A percentile compares a stretch with the other conserved stretches of the same genome.
These are phyloP conservation scores for Orius insidiosus DNA, from an alignment of 1,140 invertebrate species.

Conservation along the genomic window DNA sequence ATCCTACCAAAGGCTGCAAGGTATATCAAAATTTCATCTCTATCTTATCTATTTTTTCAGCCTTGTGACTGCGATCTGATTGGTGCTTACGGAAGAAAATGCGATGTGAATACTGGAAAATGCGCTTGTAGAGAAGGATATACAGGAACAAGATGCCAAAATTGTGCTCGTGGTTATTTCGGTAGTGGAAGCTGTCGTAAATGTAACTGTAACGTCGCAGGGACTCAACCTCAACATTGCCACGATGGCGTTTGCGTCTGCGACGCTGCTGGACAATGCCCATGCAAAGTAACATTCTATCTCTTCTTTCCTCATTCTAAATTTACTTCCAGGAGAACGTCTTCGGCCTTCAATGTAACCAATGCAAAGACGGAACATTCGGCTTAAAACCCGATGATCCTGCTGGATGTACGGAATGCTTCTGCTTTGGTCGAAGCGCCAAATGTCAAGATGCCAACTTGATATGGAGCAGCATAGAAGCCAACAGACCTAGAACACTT, in stretches of 20 bases:
- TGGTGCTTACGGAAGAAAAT: slow-evolving; percentile 49
- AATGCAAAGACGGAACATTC: slow-evolving; percentile 70
- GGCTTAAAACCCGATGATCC: slow-evolving; percentile 51
- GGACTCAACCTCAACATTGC: slow-evolving; percentile 43
- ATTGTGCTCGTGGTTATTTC: slow-evolving; percentile 67
- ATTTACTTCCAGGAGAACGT: slow-evolving; percentile 45
- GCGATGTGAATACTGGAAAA: slow-evolving; percentile 54
- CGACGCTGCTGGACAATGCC: slow-evolving; percentile 60
- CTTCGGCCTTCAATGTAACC: slow-evolving; percentile 61
- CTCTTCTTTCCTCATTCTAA: slow-evolving; percentile 9
- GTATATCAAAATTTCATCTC: slow-evolving; percentile 22
- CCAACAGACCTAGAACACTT: slow-evolving; percentile 36
- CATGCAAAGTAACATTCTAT: slow-evolving; percentile 76
- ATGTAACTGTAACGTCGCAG: slow-evolving; percentile 57
- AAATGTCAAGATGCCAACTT: slow-evolving; percentile 59
- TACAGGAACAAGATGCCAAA: slow-evolving; percentile 58
- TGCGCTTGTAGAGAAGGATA: slow-evolving; percentile 74
- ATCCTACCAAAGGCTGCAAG: slow-evolving; percentile 54
- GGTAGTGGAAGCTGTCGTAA: slow-evolving; percentile 75
- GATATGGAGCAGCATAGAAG: slow-evolving; percentile 53
- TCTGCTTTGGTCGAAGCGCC: slow-evolving; percentile 68
- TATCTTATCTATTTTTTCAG: slow-evolving; percentile 29
- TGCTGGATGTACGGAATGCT: slow-evolving; percentile 65
- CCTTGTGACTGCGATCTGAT: slow-evolving; percentile 54
- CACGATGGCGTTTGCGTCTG: slow-evolving; percentile 36